Percentiles rank a stretch among this genome's conserved stretches.
Evolutionary conservation across 1,140 invertebrate species (phyloP).

Genomic region (Lepidurus packardi): DNA sequence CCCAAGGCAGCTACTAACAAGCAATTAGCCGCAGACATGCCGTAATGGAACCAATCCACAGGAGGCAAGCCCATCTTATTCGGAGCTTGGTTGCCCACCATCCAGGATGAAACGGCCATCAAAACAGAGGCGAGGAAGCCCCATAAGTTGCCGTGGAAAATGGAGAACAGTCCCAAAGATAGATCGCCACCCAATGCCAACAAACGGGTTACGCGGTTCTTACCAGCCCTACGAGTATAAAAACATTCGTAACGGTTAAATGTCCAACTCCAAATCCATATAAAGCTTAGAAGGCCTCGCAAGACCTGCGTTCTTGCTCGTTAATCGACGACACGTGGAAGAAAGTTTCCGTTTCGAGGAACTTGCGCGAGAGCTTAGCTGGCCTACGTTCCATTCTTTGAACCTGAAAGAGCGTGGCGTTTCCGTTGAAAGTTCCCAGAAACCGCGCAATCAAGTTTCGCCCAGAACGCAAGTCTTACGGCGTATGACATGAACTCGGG

Average conservation of each 20-base stretch:
- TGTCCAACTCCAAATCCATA: no score
- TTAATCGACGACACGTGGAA: no score
- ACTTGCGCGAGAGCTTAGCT: no score
- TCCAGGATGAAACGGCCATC: slow-evolving; percentile 29
- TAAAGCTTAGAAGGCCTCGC: no score
- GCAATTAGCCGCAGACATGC: slow-evolving; percentile 30
- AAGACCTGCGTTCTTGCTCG: no score
- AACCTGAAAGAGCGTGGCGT: no score
- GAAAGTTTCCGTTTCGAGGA: no score
- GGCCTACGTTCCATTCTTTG: no score
- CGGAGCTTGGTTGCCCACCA: slow-evolving; percentile 13
- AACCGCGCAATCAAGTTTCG: no score
- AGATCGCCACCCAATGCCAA: slow-evolving; percentile 28
- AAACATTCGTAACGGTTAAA: neutral
- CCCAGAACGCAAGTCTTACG: no score
- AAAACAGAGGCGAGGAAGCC: slow-evolving; percentile 25
- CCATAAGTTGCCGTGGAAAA: slow-evolving; percentile 25
- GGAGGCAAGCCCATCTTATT: slow-evolving; percentile 29
- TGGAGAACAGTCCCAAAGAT: slow-evolving; percentile 19
- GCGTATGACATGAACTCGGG: no score
- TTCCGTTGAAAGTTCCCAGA: no score
- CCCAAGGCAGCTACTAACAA: slow-evolving; percentile 30
- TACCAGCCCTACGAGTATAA: slow-evolving; percentile 21
- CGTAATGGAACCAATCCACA: slow-evolving; percentile 34
- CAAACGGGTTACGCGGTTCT: slow-evolving; percentile 24